Base-by-base conservation (phyloP, 2,888 invertebrate genomes). In the Cheilosia impressa region DNA sequence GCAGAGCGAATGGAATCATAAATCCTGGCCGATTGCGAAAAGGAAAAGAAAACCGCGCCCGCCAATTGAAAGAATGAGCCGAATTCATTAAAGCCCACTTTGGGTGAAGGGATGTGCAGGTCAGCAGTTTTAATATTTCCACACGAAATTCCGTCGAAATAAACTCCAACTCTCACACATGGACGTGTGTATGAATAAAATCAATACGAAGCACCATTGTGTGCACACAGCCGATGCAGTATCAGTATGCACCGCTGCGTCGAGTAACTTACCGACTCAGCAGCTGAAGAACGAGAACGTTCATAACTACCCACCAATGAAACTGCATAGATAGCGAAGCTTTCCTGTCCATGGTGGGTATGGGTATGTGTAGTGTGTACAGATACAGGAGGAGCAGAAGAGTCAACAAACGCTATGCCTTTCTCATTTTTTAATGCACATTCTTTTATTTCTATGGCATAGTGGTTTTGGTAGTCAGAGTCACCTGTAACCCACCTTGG, bases 101-200 rank as follows among this genome's bases (percentile, higher is more conserved):
- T 7, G 1, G 47, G 22, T 4, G n/a, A 47, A 47, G 45, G 15
- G 24, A 2, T 52, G 17, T 52, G 52, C 47, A 41, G 80, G 75
- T 68, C 75, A 68, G 68, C 60, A 80, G 50, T 68, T 80, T 75
- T 50, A 41, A 68, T 75, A 63, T 63, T 79, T 72, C 65, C 50
- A 50, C 27, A 79, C 24, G 63, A 66, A 79, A 65, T 63, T 63
- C 19, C 17, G 38, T 17, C 38, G 10, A 50, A 58, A 19, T 22
- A 22, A 50, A 52, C 24, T 9, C 43, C 22, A 22, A 52, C 24
- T 4, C 43, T 38, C 10, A n/a, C 17, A 22, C 27, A 52, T 34
- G 0, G 31, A 19, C 50, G n/a, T 24, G 15, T 27, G 58, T 22
- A 58, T 13, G 68, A 60, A 71, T 22, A 27, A 22, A 71, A 71